A percentile compares a stretch with the other conserved stretches of the same genome.
These are phyloP conservation scores for Nemotelus nigrinus DNA, from an alignment of 2,888 invertebrate species.

Conservation along the genomic window DNA sequence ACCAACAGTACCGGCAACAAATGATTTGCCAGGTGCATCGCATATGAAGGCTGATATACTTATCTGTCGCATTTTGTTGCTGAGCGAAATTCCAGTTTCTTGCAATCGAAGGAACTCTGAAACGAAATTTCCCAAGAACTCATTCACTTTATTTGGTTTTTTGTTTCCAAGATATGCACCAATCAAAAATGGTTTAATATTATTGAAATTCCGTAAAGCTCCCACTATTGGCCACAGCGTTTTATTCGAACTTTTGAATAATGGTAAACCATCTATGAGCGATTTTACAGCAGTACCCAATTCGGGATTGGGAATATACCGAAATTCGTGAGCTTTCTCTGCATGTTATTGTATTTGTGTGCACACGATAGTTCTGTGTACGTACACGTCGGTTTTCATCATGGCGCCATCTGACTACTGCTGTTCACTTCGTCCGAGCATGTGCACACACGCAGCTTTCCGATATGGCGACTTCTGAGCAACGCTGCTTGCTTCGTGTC, in stretches of 20 bases:
- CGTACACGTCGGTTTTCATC: no score
- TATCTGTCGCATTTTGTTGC: conserved; percentile 22
- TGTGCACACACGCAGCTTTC: no score
- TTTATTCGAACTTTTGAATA: not conserved
- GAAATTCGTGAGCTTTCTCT: no score
- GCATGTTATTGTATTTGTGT: no score
- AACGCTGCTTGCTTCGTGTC: no score
- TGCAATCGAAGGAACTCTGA: not conserved
- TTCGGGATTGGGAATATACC: no score
- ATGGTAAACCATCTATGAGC: no score
- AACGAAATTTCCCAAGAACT: conserved; percentile 1
- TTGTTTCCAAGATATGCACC: conserved; percentile 45
- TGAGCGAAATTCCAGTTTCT: conserved; percentile 19
- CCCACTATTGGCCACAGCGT: not conserved
- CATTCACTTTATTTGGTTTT: conserved; percentile 34
- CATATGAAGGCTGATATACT: conserved; percentile 15
- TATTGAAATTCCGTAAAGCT: not conserved
- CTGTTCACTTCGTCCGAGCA: no score
- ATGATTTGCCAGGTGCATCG: conserved; percentile 10
- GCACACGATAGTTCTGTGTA: no score
- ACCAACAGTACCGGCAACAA: conserved; percentile 39
- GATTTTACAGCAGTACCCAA: no score
- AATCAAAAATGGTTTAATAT: conserved; percentile 45
- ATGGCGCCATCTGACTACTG: no score
- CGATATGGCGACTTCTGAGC: no score